A percentile compares a stretch with the other conserved stretches of the same genome.
phyloP scores from a whole-genome alignment of 2,797 vertebrate genomes.

The Oreortyx pictus region DNA sequence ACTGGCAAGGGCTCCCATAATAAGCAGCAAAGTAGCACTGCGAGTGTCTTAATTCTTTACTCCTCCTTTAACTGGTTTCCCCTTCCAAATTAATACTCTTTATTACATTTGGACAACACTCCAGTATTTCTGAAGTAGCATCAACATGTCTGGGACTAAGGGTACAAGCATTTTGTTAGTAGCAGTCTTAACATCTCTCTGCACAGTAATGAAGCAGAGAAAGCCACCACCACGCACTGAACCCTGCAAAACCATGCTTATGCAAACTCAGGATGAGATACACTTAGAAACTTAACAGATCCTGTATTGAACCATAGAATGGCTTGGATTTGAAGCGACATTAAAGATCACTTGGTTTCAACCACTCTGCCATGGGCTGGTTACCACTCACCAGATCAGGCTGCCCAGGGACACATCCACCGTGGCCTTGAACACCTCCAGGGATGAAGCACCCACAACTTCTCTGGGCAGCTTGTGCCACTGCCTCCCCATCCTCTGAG shows the following conservation, averaged over 20 bases:
- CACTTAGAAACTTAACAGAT: not conserved
- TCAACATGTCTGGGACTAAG: not conserved
- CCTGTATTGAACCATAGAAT: not conserved
- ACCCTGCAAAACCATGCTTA: not conserved
- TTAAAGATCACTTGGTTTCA: too few species aligned
- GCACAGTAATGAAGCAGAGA: not conserved
- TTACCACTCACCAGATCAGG: too few species aligned
- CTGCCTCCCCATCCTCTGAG: too few species aligned
- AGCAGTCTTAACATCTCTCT: not conserved
- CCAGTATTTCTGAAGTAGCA: not conserved
- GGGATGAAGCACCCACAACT: too few species aligned
- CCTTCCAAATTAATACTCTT: slow-evolving; percentile 25
- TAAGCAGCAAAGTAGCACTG: slow-evolving; percentile 3
- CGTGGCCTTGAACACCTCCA: too few species aligned
- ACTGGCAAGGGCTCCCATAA: not conserved
- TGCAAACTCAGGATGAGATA: not conserved
- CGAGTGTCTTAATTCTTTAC: not conserved
- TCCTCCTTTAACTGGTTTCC: not conserved
- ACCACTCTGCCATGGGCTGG: too few species aligned
- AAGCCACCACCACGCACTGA: not conserved
- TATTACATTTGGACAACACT: slow-evolving; percentile 1
- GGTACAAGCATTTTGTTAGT: not conserved
- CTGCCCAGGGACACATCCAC: too few species aligned
- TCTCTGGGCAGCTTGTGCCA: too few species aligned
- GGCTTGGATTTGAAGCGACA: too few species aligned